phyloP scores from a whole-genome alignment of 2,888 invertebrate genomes.

The Encarsia formosa region DNA sequence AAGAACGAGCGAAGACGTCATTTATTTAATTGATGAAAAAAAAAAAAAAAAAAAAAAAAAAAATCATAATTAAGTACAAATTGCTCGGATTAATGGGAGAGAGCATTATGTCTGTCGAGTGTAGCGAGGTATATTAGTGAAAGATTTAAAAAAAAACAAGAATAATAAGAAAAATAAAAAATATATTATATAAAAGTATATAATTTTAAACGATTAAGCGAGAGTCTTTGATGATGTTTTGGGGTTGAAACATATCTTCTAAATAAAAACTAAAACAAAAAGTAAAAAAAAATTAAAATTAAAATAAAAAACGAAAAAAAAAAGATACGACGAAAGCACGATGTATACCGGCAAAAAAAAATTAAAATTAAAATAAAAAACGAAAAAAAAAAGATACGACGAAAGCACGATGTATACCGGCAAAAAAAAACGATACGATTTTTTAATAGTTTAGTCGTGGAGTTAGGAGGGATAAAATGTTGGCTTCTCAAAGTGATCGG shows the following conservation, averaged over 20 bases:
- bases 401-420: constrained; percentile 48
- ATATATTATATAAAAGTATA: constrained; percentile 25
- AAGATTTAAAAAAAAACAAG: constrained; percentile 45
- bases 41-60: constrained; percentile 36
- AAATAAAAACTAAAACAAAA: no score
- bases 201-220: constrained; percentile 19
- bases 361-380: no score
- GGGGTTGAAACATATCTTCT: constrained; percentile 50
- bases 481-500: constrained; percentile 4
- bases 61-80: constrained; percentile 46
- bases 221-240: no score
- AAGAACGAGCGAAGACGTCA: constrained; percentile 14
- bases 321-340: no score
- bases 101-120: constrained; percentile 38
- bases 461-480: constrained; percentile 2
- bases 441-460: constrained; percentile 38
- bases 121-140: constrained; percentile 43
- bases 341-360: constrained; percentile 51
- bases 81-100: constrained; percentile 41
- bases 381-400: no score
- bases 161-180: constrained; percentile 10
- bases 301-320: no score
- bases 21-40: constrained; percentile 29
- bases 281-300: no score
- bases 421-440: constrained; percentile 47